Base-by-base conservation (phyloP, 2,888 invertebrate genomes). In the Cryptus armator region DNA sequence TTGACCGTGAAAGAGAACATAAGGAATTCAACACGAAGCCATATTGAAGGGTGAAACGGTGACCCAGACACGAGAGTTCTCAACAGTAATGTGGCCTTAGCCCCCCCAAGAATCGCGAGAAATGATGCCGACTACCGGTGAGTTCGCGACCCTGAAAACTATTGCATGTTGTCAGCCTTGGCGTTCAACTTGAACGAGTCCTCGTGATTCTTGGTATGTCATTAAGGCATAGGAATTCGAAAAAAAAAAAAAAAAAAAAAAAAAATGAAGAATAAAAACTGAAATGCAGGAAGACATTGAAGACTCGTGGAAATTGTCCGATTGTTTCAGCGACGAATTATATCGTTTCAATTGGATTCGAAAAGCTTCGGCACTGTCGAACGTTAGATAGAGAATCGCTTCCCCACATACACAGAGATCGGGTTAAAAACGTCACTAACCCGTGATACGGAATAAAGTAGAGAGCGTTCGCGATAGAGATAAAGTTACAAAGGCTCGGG, bases 1-100 rank as follows among this genome's bases (percentile, higher is more conserved):
- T 37, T 19, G 83, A 62, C 77, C 82, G 77, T 72, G 72, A 77
- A 83, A 77, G 70, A 59, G 56, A 24, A 16, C 7, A 19, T 19
- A 51, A 53, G 68, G 83, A 71, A 71, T 79, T 80, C 70, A 56
- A 66, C 48, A 66, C 56, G 79, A 80, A 76, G 83, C 83, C 79
- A 64, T 80, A 70, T 51, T 7, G 56, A 44, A 74, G 70, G 44
- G 44, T 44, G 43, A 59, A 62, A 64, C 70, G 56, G 70, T 75
- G 75, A 37, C 83, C 74, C 51, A 75, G 79, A 79, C 74, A 72
- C 48, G 3, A 70, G 53, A 72, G 67, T 43, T 32, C 62, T 71
- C 64, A 44, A 46, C 56, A 56, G 43, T 37, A 56, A 12, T 24
- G 37, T 44, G 46, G 56, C 43, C 71, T 37, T 29, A 71, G 46